These are phyloP conservation scores for Lycodopsis pacificus DNA, from an alignment of 2,797 vertebrate species.

Conservation along the genomic window DNA sequence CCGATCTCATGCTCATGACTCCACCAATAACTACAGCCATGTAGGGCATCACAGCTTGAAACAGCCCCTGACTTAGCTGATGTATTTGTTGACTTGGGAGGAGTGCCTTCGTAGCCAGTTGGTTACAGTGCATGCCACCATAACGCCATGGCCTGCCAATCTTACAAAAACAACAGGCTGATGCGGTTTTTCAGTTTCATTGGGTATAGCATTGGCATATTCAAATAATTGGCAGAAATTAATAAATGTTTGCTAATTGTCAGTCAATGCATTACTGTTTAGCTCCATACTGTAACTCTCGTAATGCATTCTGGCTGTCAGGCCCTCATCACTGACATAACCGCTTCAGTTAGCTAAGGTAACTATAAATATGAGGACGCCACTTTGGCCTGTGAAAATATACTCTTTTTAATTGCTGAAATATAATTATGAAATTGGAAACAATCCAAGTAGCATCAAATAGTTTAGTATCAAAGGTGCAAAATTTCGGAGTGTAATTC, in stretches of 20 bases:
- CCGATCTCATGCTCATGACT: background rate
- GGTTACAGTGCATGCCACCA: no score
- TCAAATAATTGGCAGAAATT: no score
- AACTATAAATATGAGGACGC: conserved; percentile 20
- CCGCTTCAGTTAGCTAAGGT: conserved; percentile 22
- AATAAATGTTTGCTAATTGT: background rate
- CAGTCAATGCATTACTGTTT: background rate
- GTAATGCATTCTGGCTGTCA: background rate
- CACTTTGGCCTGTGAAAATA: conserved; percentile 43
- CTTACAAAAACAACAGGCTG: no score
- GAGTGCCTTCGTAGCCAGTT: no score
- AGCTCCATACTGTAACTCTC: background rate
- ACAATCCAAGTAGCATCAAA: conserved; percentile 70
- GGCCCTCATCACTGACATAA: conserved; percentile 10
- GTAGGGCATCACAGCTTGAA: background rate
- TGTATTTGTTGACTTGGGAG: background rate
- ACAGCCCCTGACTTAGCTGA: background rate
- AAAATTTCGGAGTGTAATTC: conserved; percentile 68
- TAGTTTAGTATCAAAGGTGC: conserved; percentile 57
- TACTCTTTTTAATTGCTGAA: conserved; percentile 55
- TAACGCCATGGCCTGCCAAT: no score
- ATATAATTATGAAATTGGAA: conserved; percentile 73
- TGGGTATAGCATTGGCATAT: no score
- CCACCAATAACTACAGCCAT: background rate
- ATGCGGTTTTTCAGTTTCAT: no score